Base-by-base conservation (phyloP, 92 coral and sea anemone genomes). In the Nematostella vectensis region DNA sequence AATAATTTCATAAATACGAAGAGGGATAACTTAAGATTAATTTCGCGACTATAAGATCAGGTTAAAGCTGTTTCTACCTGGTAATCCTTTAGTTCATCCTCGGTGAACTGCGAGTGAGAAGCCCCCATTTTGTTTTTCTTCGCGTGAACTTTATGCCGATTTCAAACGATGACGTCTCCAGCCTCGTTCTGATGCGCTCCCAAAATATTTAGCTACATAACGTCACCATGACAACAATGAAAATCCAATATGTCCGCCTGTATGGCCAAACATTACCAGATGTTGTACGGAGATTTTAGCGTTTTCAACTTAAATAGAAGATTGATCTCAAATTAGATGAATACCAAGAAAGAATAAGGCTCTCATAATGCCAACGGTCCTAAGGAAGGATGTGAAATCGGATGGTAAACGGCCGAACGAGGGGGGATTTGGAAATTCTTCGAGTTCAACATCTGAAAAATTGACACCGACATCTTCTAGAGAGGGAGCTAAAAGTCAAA, bases 31-130 rank as follows among this genome's bases (percentile, higher is more conserved):
- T n/a, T 25, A 0, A 18, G n/a, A 8, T 12, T 29, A 20, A 12
- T 4, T 4, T 4, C 9, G 4, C 4, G 62, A 29, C 15, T 0
- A 47, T 40, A 22, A 12, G 23, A 8, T 54, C 25, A 17, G 13
- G 4, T 47, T 26, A 33, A 10, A 36, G 11, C 27, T 11, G 15
- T 48, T 47, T 26, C 65, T 47, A 89, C 97, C 95, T 89, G 97
- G 55, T 89, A 89, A 83, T 89, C 97, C 71, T 87, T 89, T 6
- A 89, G 88, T 59, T 89, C 95, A 76, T 89, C 97, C 68, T 89
- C 97, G 3, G 95, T 85, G 57, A 89, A 89, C 44, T 89, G 95
- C 3, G 97, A 89, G 51, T 89, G 97, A 21, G 87, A 91, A n/a
- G 86, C 85, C 65, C 97, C 97, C 97, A 89, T 89, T 22, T 79